Conservation (phyloP, 1,140 invertebrate genomes). For the Euwallacea fornicatus region DNA sequence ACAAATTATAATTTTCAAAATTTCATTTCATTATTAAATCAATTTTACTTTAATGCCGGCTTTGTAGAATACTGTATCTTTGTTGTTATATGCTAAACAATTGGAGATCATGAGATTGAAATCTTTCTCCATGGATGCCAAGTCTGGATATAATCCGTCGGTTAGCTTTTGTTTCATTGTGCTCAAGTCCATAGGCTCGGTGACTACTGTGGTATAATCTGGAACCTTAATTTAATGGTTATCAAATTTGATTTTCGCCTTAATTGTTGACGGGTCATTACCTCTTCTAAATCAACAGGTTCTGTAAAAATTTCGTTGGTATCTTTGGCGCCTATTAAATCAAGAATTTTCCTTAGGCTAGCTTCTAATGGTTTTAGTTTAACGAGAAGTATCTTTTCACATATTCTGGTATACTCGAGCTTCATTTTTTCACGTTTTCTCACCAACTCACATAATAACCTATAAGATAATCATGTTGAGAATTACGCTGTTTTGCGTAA, state of each 20-base stretch:
- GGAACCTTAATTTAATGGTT: conserved; percentile 64
- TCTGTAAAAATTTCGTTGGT: conserved; percentile 87
- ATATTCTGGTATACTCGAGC: conserved; percentile 80
- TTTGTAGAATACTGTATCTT: conserved; percentile 81
- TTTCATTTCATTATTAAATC: background rate
- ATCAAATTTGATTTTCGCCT: conserved; percentile 6
- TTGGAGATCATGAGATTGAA: conserved; percentile 94
- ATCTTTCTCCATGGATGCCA: conserved; percentile 83
- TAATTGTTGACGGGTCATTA: conserved; percentile 41
- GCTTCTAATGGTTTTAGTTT: conserved; percentile 81
- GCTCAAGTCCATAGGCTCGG: conserved; percentile 93
- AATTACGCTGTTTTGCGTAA: background rate
- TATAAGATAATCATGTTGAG: conserved; percentile 2
- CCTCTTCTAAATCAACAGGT: conserved; percentile 88
- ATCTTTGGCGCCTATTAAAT: conserved; percentile 78
- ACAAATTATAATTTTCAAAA: background rate
- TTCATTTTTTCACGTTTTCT: conserved; percentile 95
- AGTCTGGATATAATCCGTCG: conserved; percentile 71
- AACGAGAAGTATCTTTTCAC: conserved; percentile 78
- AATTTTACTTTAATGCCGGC: conserved; percentile 33
- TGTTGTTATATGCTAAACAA: conserved; percentile 92
- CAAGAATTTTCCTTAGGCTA: conserved; percentile 73
- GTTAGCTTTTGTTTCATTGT: conserved; percentile 86
- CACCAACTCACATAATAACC: conserved; percentile 88
- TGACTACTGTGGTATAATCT: conserved; percentile 90